Base-by-base conservation (phyloP, 2,113 vertebrate species). In the Cinclus cinclus region DNA sequence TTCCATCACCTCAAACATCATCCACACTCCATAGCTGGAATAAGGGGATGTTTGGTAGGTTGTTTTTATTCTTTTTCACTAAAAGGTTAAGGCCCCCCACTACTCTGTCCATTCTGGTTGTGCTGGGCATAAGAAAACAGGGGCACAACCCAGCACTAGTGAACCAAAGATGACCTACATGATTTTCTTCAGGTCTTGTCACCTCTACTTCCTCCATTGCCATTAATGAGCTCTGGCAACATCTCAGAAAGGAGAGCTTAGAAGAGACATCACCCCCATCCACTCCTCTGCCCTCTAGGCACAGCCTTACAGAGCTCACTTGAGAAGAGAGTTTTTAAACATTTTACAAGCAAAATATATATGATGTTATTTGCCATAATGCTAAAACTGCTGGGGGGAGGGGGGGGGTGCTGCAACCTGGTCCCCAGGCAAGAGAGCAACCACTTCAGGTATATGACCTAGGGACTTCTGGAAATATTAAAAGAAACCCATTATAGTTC, bases 151-250 rank as follows among this genome's bases (percentile, higher is more conserved):
- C n/a, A 52, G 31, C 71, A 37, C 75, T 77, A 80, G 69, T 55
- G 65, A 88, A 87, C 78, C 63, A 75, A 59, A 49, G 70, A 67
- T 47, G 71, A 77, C 27, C 63, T 44, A 59, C 53, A 27, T 33
- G 4, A 75, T 65, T 92, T 84, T 75, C 73, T 79, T 81, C 83
- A 62, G 89, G 69, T 94, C 73, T 84, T 63, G 25, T 68, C 91
- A 76, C 58, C 81, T 91, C 65, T n/a, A 5, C 81, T 65, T 79
- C 31, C 46, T 30, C 21, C 46, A 24, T 59, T 60, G 28, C 15
- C 89, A 50, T 71, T 73, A 87, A n/a, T 24, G 47, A 75, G 53
- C 58, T 84, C 58, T 33, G 10, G 33, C 31, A 64, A 59, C 0
- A 8, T 4, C 81, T 59, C 52, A 15, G 35, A 60, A 70, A 87